Conservation (phyloP, 2,797 vertebrate genomes). For the Lagorchestes hirsutus region DNA sequence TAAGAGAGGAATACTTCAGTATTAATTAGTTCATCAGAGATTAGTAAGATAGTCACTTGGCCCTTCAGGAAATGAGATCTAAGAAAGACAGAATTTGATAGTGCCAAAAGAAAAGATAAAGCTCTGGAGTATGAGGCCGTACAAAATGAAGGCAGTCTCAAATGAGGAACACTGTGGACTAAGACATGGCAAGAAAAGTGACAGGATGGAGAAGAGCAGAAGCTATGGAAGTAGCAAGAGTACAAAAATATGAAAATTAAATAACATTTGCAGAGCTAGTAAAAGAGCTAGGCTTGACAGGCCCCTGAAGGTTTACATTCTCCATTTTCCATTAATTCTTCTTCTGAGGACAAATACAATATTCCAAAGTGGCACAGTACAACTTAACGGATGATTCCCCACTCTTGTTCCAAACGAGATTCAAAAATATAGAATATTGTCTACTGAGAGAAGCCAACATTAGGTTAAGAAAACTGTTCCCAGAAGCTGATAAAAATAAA, state of each 20-base stretch:
- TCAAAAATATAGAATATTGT: conserved; percentile 40
- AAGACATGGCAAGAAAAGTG: background rate
- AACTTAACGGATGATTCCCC: background rate
- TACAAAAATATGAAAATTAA: conserved; percentile 24
- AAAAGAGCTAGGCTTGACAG: background rate
- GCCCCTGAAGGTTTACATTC: background rate
- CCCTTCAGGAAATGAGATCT: background rate
- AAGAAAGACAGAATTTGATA: background rate
- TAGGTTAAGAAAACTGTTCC: conserved; percentile 31
- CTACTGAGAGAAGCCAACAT: conserved; percentile 1
- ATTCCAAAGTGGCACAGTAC: background rate
- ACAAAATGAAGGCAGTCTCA: background rate
- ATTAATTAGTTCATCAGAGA: background rate
- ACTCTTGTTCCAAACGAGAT: conserved; percentile 26
- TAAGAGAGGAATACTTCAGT: background rate
- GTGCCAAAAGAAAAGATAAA: background rate
- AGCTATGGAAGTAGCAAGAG: background rate
- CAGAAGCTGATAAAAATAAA: background rate
- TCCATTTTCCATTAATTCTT: conserved; percentile 27
- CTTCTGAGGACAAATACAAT: conserved; percentile 21
- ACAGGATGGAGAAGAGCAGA: background rate
- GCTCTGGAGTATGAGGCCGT: background rate
- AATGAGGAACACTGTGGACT: background rate
- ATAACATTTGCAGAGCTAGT: conserved; percentile 16
- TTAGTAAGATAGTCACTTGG: background rate